Percentiles rank a stretch among this genome's conserved stretches.
phyloP scores from a whole-genome alignment of 2,888 invertebrate species.

The Criorhina ranunculi region DNA sequence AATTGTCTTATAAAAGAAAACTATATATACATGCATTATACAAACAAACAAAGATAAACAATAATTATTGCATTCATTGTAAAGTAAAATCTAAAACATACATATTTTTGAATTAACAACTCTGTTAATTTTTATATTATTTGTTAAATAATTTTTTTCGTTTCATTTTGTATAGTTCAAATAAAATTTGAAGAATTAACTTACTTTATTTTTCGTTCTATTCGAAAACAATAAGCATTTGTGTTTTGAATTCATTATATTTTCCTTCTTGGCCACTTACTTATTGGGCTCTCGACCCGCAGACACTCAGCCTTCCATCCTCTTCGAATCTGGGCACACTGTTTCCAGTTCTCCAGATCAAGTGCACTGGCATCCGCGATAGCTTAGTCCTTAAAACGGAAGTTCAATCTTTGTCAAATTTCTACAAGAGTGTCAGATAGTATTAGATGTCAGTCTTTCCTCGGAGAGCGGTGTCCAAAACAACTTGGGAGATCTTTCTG shows the following conservation, averaged over 20 bases:
- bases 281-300: too few species aligned
- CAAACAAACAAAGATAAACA: constrained; percentile 42
- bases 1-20: constrained; percentile 26
- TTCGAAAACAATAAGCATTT: constrained; percentile 16
- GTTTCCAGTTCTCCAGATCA: too few species aligned
- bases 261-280: too few species aligned
- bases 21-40: constrained; percentile 26
- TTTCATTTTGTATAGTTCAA: constrained; percentile 71
- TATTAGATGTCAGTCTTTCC: too few species aligned
- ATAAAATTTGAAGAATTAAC: constrained; percentile 69
- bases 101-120: constrained; percentile 34
- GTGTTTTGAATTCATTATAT: constrained; percentile 17
- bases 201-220: constrained; percentile 45
- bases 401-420: too few species aligned
- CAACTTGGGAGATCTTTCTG: too few species aligned
- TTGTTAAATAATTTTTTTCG: constrained; percentile 46
- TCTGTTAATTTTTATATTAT: constrained; percentile 46
- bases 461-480: too few species aligned
- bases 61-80: constrained; percentile 74
- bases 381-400: too few species aligned
- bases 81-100: constrained; percentile 50
- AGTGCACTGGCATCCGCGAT: too few species aligned
- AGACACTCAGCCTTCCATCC: too few species aligned
- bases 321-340: too few species aligned
- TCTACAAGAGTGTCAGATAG: too few species aligned